These are phyloP conservation scores for Saccostrea echinata DNA, from an alignment of 1,140 invertebrate species.

Conservation along the genomic window DNA sequence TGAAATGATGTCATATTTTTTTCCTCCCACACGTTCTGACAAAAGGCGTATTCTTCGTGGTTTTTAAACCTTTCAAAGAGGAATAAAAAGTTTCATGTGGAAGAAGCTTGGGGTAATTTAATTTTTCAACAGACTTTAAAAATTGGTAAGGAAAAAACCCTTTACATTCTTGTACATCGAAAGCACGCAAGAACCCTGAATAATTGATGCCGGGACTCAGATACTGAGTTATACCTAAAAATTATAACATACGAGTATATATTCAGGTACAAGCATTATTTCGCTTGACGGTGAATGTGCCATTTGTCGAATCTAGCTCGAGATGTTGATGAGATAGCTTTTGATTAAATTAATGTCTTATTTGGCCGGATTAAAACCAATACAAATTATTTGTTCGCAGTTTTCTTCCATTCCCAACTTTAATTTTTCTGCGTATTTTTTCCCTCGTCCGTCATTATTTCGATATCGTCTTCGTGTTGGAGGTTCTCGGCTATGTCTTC, in stretches of 20 bases:
- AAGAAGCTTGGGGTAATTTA: constrained; percentile 44
- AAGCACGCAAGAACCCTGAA: no score
- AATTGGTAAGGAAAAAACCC: constrained; percentile 62
- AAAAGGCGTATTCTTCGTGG: constrained; percentile 53
- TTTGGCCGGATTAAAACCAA: constrained; percentile 51
- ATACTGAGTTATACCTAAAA: no score
- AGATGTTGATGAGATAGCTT: constrained; percentile 45
- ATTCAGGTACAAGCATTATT: constrained; percentile 56
- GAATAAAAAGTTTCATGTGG: constrained; percentile 52
- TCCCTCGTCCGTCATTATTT: background rate
- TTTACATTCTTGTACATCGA: no score
- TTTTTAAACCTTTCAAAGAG: constrained; percentile 44
- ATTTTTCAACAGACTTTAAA: constrained; percentile 45
- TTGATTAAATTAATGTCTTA: constrained; percentile 62
- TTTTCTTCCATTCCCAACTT: constrained; percentile 25
- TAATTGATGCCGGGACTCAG: no score
- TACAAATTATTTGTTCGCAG: constrained; percentile 28
- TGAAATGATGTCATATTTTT: no score
- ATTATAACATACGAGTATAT: constrained; percentile 47
- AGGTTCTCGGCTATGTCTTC: background rate
- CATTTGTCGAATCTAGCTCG: background rate
- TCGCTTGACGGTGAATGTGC: no score
- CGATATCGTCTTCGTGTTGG: background rate
- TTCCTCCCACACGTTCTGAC: no score
- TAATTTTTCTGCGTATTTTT: background rate